Conservation (phyloP, 2,797 vertebrate genomes). For the Mastacembelus armatus region DNA sequence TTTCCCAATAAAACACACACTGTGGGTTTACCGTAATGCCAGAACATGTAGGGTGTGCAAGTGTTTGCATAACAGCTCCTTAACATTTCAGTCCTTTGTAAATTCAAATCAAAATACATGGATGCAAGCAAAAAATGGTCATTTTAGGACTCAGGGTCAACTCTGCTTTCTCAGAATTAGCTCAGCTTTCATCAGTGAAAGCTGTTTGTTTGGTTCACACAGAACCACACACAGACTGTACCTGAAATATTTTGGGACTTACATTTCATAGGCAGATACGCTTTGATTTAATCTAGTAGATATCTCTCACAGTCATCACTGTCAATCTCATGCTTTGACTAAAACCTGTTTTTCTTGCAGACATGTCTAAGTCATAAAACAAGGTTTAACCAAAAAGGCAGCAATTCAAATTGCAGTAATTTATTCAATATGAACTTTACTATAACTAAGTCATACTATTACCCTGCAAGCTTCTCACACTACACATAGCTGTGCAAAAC, state of each 20-base stretch:
- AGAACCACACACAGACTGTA: background rate
- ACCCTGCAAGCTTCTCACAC: no score
- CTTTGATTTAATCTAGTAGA: background rate
- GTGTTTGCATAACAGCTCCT: slow-evolving; percentile 20
- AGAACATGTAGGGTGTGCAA: background rate
- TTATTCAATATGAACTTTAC: no score
- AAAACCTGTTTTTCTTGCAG: no score
- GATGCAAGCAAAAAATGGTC: background rate
- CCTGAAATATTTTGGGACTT: slow-evolving; percentile 2
- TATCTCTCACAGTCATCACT: no score
- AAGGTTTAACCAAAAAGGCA: no score
- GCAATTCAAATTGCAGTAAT: no score
- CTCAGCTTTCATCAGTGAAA: background rate
- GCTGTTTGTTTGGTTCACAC: slow-evolving; percentile 11
- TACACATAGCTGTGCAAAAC: no score
- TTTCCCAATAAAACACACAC: slow-evolving; percentile 12
- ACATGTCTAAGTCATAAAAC: no score
- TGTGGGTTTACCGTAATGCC: slow-evolving; percentile 14
- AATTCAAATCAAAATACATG: slow-evolving; percentile 7
- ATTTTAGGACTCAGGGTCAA: background rate
- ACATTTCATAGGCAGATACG: background rate
- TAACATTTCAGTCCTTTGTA: slow-evolving; percentile 15
- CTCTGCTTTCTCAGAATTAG: background rate
- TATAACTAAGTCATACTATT: no score
- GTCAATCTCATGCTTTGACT: no score